phyloP scores from a whole-genome alignment of 2,888 invertebrate genomes.

The Eumerus sabulonum region DNA sequence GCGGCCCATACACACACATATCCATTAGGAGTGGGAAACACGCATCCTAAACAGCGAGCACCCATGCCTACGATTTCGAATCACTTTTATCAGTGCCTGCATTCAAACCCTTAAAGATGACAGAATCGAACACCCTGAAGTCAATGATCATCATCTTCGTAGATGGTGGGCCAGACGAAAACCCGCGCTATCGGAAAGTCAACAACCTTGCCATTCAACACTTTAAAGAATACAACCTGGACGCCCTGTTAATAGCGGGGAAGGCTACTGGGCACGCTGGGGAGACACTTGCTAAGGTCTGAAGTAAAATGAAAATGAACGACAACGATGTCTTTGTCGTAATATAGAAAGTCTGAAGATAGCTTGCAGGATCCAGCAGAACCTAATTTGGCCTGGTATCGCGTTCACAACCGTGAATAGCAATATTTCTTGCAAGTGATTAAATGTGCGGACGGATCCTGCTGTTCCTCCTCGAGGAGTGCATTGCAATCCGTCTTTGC shows the following conservation, averaged over 20 bases:
- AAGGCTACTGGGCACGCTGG: too few species aligned
- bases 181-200: slow-evolving; percentile 6
- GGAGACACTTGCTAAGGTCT: too few species aligned
- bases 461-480: neutral
- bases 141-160: slow-evolving; percentile 5
- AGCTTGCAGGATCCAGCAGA: too few species aligned
- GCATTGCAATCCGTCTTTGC: slow-evolving; percentile 7
- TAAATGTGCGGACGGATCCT: slow-evolving; percentile 5
- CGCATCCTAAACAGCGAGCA: neutral
- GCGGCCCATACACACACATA: too few species aligned
- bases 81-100: slow-evolving; percentile 7
- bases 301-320: too few species aligned
- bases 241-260: neutral
- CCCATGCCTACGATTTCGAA: slow-evolving; percentile 7
- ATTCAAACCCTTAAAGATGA: slow-evolving; percentile 10
- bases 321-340: too few species aligned
- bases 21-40: too few species aligned
- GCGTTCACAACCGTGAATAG: too few species aligned
- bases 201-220: slow-evolving; percentile 2
- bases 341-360: too few species aligned
- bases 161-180: slow-evolving; percentile 7
- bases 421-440: neutral
- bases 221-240: neutral
- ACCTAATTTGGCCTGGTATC: too few species aligned
- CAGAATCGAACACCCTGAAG: slow-evolving; percentile 12